A percentile compares a stretch with the other conserved stretches of the same genome.
These are phyloP conservation scores for Nyleta sp. DNA, from an alignment of 2,888 invertebrate genomes.

Conservation along the genomic window DNA sequence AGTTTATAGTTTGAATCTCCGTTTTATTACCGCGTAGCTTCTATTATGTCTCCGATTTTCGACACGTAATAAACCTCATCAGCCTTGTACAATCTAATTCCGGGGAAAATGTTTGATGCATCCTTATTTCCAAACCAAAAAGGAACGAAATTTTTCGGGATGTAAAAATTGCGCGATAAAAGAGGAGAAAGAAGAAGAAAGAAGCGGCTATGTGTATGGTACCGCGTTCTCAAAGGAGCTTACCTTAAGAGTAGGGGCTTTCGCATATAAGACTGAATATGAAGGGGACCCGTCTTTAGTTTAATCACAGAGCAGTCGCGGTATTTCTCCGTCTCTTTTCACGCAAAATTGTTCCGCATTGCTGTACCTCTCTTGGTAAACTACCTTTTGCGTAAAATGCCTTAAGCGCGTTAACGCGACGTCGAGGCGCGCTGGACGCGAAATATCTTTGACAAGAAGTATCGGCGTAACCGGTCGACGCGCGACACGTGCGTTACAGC, in stretches of 20 bases:
- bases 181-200: slow-evolving; percentile 62
- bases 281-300: slow-evolving; percentile 80
- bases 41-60: slow-evolving; percentile 2
- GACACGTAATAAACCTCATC: not conserved
- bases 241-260: slow-evolving; percentile 77
- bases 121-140: not conserved
- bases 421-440: slow-evolving; percentile 43
- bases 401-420: slow-evolving; percentile 58
- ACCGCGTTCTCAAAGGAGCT: slow-evolving; percentile 70
- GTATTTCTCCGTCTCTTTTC: slow-evolving; percentile 66
- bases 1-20: not conserved
- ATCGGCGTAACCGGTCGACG: slow-evolving; percentile 32
- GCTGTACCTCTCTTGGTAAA: slow-evolving; percentile 49
- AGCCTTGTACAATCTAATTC: not conserved
- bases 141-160: not conserved
- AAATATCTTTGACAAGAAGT: slow-evolving; percentile 35
- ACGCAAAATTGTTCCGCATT: slow-evolving; percentile 56
- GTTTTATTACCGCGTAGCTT: slow-evolving; percentile 14
- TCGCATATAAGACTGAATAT: slow-evolving; percentile 81
- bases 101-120: not conserved
- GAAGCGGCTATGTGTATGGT: slow-evolving; percentile 46
- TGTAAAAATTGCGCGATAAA: slow-evolving; percentile 35
- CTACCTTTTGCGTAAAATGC: slow-evolving; percentile 50
- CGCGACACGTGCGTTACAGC: slow-evolving; percentile 30
- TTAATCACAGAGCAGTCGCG: slow-evolving; percentile 75